Evolutionary conservation across 2,113 vertebrate genomes (phyloP).

Genomic region (Empidonax traillii): DNA sequence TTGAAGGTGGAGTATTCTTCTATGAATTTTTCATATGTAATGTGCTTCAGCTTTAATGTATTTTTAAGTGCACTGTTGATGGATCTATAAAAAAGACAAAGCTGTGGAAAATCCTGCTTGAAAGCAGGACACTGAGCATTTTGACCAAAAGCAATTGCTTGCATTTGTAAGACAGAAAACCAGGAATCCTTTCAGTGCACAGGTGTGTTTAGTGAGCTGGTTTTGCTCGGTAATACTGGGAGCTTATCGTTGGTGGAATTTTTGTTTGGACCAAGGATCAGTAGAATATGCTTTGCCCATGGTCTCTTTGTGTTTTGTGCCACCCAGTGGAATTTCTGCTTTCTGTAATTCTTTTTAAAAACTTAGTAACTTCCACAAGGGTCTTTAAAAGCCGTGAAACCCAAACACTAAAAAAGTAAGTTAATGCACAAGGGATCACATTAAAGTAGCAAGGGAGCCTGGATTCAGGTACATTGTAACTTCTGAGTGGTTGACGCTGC

Average conservation of each 20-base stretch:
- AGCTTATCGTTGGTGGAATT: neutral
- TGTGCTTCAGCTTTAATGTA: neutral
- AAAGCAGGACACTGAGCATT: neutral
- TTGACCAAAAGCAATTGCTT: neutral
- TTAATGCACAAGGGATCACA: neutral
- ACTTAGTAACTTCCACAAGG: neutral
- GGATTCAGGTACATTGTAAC: accelerated
- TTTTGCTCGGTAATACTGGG: neutral
- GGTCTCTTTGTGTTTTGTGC: neutral
- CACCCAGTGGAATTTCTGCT: neutral
- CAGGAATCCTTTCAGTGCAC: neutral
- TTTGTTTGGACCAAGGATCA: neutral
- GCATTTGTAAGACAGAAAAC: neutral
- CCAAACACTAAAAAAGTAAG: neutral
- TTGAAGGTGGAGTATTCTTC: neutral
- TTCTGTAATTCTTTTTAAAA: neutral
- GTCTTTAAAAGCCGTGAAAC: neutral
- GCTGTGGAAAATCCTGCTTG: neutral
- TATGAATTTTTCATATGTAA: neutral
- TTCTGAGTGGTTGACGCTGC: neutral
- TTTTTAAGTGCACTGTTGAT: neutral
- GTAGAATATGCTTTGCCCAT: neutral
- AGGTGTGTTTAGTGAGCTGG: neutral
- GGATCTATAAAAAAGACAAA: neutral
- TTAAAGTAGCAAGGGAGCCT: neutral